phyloP scores from a whole-genome alignment of 2,113 vertebrate species.

The Colistium nudipinnis region DNA sequence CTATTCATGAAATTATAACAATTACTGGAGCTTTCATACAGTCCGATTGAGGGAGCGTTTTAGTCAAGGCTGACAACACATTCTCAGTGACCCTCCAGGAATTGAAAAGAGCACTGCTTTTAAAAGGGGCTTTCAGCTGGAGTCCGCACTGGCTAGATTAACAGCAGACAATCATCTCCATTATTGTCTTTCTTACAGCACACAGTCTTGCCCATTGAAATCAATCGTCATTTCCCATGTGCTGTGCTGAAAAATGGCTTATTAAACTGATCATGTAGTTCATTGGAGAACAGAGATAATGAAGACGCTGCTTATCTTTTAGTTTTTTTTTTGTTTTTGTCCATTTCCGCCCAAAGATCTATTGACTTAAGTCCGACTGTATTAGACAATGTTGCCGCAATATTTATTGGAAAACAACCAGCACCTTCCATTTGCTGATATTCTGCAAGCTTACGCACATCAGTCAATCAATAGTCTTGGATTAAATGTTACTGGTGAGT shows the following conservation, averaged over 20 bases:
- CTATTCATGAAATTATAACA: constrained; percentile 75
- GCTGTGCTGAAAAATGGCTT: constrained; percentile 58
- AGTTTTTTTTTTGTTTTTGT: constrained; percentile 12
- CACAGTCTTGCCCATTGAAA: constrained; percentile 51
- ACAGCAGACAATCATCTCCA: constrained; percentile 57
- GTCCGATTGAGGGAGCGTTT: constrained; percentile 73
- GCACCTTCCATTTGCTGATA: constrained; percentile 61
- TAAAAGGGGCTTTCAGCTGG: constrained; percentile 59
- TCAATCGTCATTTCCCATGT: constrained; percentile 50
- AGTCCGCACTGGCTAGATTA: constrained; percentile 66
- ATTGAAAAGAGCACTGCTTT: constrained; percentile 48
- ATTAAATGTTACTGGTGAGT: constrained; percentile 64
- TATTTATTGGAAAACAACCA: constrained; percentile 62
- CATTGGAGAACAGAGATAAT: constrained; percentile 55
- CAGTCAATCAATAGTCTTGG: constrained; percentile 73
- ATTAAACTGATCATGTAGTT: constrained; percentile 62
- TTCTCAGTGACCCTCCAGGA: constrained; percentile 51
- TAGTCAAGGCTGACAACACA: constrained; percentile 69
- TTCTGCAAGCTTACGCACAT: constrained; percentile 53
- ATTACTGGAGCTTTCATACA: constrained; percentile 73
- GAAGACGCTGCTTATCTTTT: constrained; percentile 37
- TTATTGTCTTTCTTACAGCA: constrained; percentile 53
- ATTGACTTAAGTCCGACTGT: constrained; percentile 9
- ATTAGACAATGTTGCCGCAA: constrained; percentile 32
- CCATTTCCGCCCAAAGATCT: constrained; percentile 27